Evolutionary conservation across 1,140 invertebrate genomes (phyloP).

Genomic region (Lerema accius): DNA sequence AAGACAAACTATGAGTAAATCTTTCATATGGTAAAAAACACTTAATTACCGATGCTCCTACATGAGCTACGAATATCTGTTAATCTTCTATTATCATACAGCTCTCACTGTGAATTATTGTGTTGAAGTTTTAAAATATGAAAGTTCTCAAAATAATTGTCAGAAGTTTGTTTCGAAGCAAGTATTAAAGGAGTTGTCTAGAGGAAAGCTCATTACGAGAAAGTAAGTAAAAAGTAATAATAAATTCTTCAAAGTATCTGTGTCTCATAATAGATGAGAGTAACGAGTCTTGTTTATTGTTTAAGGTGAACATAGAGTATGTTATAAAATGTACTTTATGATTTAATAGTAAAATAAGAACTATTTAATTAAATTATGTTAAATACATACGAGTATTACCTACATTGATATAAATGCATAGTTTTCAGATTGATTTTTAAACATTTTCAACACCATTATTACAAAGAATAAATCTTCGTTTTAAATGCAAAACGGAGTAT

Average conservation of each 20-base stretch:
- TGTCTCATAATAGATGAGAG: background rate
- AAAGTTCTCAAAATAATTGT: slow-evolving; percentile 1
- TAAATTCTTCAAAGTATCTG: slow-evolving; percentile 15
- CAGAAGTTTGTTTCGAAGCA: slow-evolving; percentile 4
- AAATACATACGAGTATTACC: too few species aligned
- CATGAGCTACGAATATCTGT: too few species aligned
- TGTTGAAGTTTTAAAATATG: background rate
- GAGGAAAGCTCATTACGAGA: slow-evolving; percentile 23
- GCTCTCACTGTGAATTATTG: background rate
- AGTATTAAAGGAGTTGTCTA: slow-evolving; percentile 17
- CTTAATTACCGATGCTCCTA: too few species aligned
- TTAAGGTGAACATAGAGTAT: background rate
- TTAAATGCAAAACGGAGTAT: background rate
- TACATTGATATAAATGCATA: too few species aligned
- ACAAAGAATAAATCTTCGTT: background rate
- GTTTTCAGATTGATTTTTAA: too few species aligned
- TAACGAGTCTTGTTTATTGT: background rate
- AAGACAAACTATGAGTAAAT: too few species aligned
- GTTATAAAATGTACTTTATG: too few species aligned
- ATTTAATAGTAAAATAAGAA: too few species aligned
- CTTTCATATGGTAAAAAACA: too few species aligned
- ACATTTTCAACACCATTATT: too few species aligned
- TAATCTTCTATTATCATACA: background rate
- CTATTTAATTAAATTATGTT: too few species aligned
- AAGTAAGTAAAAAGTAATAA: slow-evolving; percentile 18